A percentile compares a stretch with the other conserved stretches of the same genome.
These are phyloP conservation scores for Imbricaverruca yamaguchii DNA, from an alignment of 2,888 invertebrate genomes.

Conservation along the genomic window DNA sequence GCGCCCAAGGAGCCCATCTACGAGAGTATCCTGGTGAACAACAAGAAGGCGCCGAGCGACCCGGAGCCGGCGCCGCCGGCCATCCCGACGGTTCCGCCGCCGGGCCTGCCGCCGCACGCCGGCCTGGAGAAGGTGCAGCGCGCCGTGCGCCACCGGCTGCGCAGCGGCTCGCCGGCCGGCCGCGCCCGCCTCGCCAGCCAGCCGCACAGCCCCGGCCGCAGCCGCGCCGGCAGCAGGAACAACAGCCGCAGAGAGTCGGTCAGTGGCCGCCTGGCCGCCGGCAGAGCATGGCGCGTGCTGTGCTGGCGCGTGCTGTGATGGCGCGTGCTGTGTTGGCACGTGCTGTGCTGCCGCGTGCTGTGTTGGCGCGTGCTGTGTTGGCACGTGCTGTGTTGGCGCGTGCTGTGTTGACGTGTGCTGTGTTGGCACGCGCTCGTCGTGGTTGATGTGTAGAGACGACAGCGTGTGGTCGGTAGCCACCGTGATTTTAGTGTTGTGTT, in stretches of 20 bases:
- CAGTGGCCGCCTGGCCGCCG: neutral
- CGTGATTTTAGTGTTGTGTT: too few species aligned
- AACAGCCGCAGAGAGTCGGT: constrained; percentile 9
- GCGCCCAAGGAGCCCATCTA: constrained; percentile 58
- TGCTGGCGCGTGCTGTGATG: too few species aligned
- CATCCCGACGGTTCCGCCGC: constrained; percentile 18
- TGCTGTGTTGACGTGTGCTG: too few species aligned
- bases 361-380: too few species aligned
- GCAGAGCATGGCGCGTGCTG: neutral
- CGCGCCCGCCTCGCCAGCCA: neutral
- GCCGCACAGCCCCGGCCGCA: neutral
- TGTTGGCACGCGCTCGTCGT: too few species aligned
- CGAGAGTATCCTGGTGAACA: constrained; percentile 56
- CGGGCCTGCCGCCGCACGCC: constrained; percentile 21
- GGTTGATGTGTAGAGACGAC: too few species aligned
- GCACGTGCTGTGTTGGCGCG: too few species aligned
- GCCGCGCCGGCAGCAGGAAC: neutral
- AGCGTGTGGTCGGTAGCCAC: too few species aligned
- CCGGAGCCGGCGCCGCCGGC: constrained; percentile 24
- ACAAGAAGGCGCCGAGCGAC: constrained; percentile 19
- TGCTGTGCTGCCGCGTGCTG: too few species aligned
- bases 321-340: too few species aligned
- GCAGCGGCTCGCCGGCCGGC: constrained; percentile 7
- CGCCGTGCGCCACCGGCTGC: neutral
- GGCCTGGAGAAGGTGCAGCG: constrained; percentile 17